Conservation (phyloP, 1,140 invertebrate species). For the Lepidurus apus region DNA sequence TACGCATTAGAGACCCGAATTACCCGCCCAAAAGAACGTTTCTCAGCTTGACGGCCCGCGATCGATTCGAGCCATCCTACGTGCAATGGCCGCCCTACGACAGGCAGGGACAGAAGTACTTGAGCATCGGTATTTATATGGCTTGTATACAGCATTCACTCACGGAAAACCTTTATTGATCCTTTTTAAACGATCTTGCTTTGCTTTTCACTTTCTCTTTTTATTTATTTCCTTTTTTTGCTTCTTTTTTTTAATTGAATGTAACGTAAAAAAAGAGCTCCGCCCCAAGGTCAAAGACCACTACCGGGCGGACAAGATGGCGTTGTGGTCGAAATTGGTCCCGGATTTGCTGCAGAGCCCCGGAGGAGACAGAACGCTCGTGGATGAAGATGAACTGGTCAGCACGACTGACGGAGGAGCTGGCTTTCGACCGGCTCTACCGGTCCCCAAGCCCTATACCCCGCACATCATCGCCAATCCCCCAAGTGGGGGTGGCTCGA, state of each 20-base stretch:
- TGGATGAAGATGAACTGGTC: slow-evolving; percentile 24
- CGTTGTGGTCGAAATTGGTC: slow-evolving; percentile 53
- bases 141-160: slow-evolving; percentile 25
- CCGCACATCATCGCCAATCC: not conserved
- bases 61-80: slow-evolving; percentile 52
- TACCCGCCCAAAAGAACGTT: slow-evolving; percentile 54
- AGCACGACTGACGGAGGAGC: not conserved
- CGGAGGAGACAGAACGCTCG: not conserved
- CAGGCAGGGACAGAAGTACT: slow-evolving; percentile 60
- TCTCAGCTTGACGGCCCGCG: slow-evolving; percentile 55
- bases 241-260: slow-evolving; percentile 29
- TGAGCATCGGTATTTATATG: slow-evolving; percentile 62
- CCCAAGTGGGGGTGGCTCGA: not conserved
- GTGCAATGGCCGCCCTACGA: slow-evolving; percentile 75
- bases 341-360: slow-evolving; percentile 46
- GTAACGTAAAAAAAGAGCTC: slow-evolving; percentile 36
- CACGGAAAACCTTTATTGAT: not conserved
- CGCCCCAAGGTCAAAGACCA: slow-evolving; percentile 47
- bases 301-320: slow-evolving; percentile 51
- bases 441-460: not conserved
- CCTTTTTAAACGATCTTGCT: not conserved
- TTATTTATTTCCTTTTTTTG: slow-evolving; percentile 24
- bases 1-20: slow-evolving; percentile 62
- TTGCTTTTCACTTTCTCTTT: slow-evolving; percentile 24
- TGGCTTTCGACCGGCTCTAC: slow-evolving; percentile 7